Conservation (phyloP, 2,113 vertebrate species). For the Lichenostomus cassidix region DNA sequence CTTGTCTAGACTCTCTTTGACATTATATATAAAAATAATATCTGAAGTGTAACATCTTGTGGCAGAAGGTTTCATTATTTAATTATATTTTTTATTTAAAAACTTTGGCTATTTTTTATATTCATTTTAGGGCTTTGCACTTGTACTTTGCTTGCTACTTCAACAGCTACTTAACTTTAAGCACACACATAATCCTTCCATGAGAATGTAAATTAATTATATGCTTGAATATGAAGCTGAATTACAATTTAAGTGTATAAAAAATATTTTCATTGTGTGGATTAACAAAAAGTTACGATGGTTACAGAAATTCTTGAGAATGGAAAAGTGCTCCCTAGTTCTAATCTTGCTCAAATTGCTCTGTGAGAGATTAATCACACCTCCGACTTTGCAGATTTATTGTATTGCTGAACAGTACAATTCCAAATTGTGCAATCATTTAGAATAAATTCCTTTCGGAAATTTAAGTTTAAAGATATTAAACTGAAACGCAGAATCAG, state of each 20-base stretch:
- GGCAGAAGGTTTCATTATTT: not conserved
- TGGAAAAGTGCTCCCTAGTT: not conserved
- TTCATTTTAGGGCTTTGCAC: not conserved
- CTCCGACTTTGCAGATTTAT: not conserved
- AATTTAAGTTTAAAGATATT: not conserved
- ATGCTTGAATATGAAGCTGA: not conserved
- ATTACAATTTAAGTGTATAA: not conserved
- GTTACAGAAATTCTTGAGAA: not conserved
- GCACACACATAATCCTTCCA: not conserved
- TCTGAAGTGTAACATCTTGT: not conserved
- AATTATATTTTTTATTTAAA: not conserved
- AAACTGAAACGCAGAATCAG: not conserved
- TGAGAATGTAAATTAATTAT: not conserved
- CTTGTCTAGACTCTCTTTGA: not conserved
- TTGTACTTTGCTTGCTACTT: not conserved
- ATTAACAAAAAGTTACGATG: not conserved
- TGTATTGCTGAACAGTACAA: not conserved
- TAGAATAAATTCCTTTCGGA: not conserved
- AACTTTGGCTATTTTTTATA: fast-evolving
- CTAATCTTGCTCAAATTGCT: not conserved
- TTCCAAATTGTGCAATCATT: not conserved
- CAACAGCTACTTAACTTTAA: not conserved
- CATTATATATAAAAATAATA: not conserved
- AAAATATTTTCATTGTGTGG: not conserved
- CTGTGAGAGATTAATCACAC: not conserved